Conservation (phyloP, 1,140 invertebrate genomes). For the Drosophila sucinea region DNA sequence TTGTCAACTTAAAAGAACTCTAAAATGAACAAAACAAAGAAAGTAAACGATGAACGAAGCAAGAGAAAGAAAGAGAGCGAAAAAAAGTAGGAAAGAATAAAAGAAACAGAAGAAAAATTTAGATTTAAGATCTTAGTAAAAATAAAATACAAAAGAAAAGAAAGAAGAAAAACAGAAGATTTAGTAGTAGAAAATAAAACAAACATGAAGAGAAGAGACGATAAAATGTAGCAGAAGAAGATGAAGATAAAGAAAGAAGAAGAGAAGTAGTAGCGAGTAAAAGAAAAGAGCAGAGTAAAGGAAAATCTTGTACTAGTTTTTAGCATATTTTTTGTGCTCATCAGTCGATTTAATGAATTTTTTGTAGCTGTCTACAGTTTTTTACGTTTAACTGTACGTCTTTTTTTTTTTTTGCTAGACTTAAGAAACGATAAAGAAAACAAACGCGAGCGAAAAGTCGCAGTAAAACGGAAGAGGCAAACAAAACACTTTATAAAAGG, state of each 20-base stretch:
- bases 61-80: neutral
- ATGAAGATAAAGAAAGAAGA: conserved; percentile 21
- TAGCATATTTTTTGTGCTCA: conserved; percentile 81
- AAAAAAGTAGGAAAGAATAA: neutral
- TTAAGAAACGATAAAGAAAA: conserved; percentile 50
- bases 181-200: conserved; percentile 8
- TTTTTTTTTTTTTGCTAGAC: conserved; percentile 59
- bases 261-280: neutral
- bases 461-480: conserved; percentile 41
- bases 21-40: conserved; percentile 2
- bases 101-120: conserved; percentile 8
- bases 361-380: conserved; percentile 80
- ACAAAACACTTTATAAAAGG: conserved; percentile 67
- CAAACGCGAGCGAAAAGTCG: conserved; percentile 10
- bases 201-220: neutral
- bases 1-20: conserved; percentile 8
- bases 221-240: neutral
- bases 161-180: neutral
- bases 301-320: conserved; percentile 74
- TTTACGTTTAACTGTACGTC: conserved; percentile 68
- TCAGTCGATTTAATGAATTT: conserved; percentile 77
- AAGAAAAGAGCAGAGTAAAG: conserved; percentile 14
- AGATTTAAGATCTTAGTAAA: conserved; percentile 7
- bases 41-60: neutral
- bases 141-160: neutral